Evolutionary conservation across 2,797 vertebrate species (phyloP).

Genomic region (Sebastes glaucus): DNA sequence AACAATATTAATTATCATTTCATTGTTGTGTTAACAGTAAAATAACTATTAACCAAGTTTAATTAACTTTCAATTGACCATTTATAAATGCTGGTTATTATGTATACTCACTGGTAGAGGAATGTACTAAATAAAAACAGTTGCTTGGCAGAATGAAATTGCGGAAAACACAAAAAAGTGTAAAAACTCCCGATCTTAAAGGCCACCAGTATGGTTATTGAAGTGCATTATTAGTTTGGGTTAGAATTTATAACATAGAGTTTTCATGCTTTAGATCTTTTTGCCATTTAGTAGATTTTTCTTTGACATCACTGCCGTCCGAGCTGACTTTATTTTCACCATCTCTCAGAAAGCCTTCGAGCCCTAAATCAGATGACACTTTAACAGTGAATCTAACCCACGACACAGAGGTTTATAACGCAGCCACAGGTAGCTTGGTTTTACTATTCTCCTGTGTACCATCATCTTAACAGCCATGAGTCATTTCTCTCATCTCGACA

Average conservation of each 20-base stretch:
- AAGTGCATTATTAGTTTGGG: neutral
- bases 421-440: constrained; percentile 77
- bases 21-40: no score
- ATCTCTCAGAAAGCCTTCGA: constrained; percentile 86
- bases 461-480: constrained; percentile 25
- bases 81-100: no score
- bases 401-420: constrained; percentile 72
- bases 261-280: neutral
- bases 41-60: no score
- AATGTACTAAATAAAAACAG: neutral
- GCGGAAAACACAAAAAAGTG: neutral
- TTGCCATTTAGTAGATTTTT: neutral
- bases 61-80: no score
- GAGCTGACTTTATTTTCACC: constrained; percentile 74
- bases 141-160: no score
- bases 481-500: neutral
- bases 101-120: neutral
- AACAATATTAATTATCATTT: neutral
- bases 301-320: constrained; percentile 14
- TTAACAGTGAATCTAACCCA: constrained; percentile 76
- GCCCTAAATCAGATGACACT: constrained; percentile 82
- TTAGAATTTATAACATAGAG: neutral
- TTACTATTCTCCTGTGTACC: constrained; percentile 43
- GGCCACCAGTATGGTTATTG: neutral
- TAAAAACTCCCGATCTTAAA: neutral